A percentile compares a stretch with the other conserved stretches of the same genome.
These are phyloP conservation scores for Taenaris catops DNA, from an alignment of 2,888 invertebrate genomes.

Conservation along the genomic window DNA sequence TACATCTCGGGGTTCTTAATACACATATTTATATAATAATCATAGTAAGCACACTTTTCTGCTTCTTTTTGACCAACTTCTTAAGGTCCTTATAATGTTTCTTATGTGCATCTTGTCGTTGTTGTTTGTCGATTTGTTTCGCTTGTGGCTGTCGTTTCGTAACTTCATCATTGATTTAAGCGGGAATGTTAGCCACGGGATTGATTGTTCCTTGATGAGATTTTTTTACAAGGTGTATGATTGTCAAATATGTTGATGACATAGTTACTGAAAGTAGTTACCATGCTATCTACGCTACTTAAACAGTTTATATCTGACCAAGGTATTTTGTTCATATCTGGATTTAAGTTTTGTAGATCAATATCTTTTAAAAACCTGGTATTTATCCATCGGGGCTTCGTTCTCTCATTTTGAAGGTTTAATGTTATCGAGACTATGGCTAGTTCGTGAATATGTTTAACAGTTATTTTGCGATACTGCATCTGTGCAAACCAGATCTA, in stretches of 20 bases:
- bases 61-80: background rate
- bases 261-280: background rate
- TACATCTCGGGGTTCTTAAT: background rate
- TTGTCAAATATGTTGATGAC: background rate
- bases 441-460: background rate
- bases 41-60: background rate
- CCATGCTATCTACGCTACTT: background rate
- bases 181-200: background rate
- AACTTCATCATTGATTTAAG: background rate
- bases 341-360: background rate
- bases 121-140: background rate
- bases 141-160: background rate
- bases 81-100: background rate
- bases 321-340: background rate
- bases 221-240: background rate
- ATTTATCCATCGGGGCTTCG: background rate
- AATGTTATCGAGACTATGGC: background rate
- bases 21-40: background rate
- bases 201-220: background rate
- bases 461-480: background rate
- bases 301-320: background rate
- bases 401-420: background rate
- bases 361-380: background rate
- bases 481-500: background rate
- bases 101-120: background rate